These are phyloP conservation scores for Phainopepla nitens DNA, from an alignment of 2,113 vertebrate species.

Conservation along the genomic window DNA sequence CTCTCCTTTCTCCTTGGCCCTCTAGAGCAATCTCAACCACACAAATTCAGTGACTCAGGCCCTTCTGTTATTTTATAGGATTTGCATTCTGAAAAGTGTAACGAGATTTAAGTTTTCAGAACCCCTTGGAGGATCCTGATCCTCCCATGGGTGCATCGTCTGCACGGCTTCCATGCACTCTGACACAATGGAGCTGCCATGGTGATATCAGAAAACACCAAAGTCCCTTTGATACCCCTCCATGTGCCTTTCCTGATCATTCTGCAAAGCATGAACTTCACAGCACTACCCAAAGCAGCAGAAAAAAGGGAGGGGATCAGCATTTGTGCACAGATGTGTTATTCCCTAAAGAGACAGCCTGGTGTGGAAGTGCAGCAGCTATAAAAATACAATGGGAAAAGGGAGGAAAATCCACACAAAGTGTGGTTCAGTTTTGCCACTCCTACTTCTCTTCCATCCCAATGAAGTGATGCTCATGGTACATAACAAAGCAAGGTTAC, in stretches of 20 bases:
- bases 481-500: not conserved
- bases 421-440: not conserved
- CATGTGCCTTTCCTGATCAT: not conserved
- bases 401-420: not conserved
- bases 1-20: not conserved
- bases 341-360: not conserved
- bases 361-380: not conserved
- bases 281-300: not conserved
- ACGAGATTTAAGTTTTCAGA: not conserved
- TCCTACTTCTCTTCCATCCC: not conserved
- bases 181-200: not conserved
- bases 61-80: not conserved
- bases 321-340: not conserved
- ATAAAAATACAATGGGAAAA: not conserved
- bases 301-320: not conserved
- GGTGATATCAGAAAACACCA: not conserved
- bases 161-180: accelerated
- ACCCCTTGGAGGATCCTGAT: not conserved
- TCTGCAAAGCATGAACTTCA: not conserved
- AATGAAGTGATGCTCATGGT: not conserved
- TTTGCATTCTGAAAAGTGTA: not conserved
- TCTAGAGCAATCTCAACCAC: not conserved
- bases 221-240: not conserved
- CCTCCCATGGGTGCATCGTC: not conserved
- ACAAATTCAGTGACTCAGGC: not conserved